Evolutionary conservation across 2,113 vertebrate species (phyloP), one percentile per base, ranked within the genome.

Genomic region (Prolemur simus): DNA sequence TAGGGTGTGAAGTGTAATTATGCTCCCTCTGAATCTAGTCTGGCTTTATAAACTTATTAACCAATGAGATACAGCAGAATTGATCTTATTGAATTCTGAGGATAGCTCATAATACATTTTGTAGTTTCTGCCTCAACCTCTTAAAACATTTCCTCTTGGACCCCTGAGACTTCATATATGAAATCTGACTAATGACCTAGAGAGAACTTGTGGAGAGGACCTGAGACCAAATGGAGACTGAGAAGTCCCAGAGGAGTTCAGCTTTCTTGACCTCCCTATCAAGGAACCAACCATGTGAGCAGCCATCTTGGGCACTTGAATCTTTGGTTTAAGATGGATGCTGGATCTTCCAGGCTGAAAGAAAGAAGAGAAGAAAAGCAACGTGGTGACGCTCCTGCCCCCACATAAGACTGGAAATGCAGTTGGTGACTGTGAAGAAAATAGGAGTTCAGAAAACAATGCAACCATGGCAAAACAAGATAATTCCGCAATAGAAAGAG

Each of bases 321-420:
- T 17, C 18, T 18, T 34, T 63, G 20, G 29, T 89, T 47, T 87
- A 68, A 74, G 56, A 56, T 34, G 4, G 39, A 91, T 81, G 3
- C 9, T 81, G 20, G 14, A 69, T 93, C 37, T 76, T 34, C 8
- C 21, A 42, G 21, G 11, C 14, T 77, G 6, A 76, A 96, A 74
- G 27, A 82, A 91, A 71, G 29, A 71, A 47, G 0, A 95, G 5
- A 89, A 68, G 14, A 89, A 13, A 88, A 56, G 23, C 14, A 85
- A 15, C 45, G 29, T 39, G 13, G 6, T 58, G 29, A 71, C 11
- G 34, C 8, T 0, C 29, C 0, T 17, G 4, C 4, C 6, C 8
- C 23, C 23, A 11, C 13, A 18, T 69, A 78, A 69, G 1, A 74
- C 3, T 87, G 3, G 2, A 85, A 17, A 87, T 52, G 92, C 37